Conservation (phyloP, 2,797 vertebrate species). For the Pygocentrus nattereri region DNA sequence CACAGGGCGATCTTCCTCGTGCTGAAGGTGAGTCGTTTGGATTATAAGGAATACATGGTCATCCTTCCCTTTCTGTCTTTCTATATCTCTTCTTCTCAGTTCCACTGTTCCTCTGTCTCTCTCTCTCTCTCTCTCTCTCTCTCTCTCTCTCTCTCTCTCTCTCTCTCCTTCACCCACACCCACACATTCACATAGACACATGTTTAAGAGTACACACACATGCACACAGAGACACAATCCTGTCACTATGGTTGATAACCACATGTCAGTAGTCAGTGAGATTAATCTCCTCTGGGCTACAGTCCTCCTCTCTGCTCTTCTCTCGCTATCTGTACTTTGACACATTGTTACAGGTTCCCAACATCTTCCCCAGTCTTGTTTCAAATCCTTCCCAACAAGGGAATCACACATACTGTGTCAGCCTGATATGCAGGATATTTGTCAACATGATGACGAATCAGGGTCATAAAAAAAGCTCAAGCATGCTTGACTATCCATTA, state of each 20-base stretch:
- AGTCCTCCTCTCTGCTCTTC: slow-evolving; percentile 45
- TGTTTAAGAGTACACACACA: neutral
- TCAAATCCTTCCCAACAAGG: slow-evolving; percentile 28
- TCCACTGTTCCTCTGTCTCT: slow-evolving; percentile 50
- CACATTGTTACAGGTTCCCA: slow-evolving; percentile 44
- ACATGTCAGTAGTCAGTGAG: slow-evolving; percentile 66
- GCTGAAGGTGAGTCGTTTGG: slow-evolving; percentile 49
- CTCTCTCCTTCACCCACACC: slow-evolving; percentile 27
- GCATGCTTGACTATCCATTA: neutral
- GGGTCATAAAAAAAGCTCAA: slow-evolving; percentile 17
- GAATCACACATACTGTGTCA: slow-evolving; percentile 38
- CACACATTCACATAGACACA: neutral
- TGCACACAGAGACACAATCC: slow-evolving; percentile 35
- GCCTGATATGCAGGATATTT: slow-evolving; percentile 28
- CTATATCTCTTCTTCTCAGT: neutral
- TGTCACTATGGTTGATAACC: slow-evolving; percentile 69
- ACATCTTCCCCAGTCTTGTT: slow-evolving; percentile 24
- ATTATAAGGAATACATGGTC: neutral
- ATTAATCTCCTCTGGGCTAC: slow-evolving; percentile 51
- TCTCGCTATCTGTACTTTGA: slow-evolving; percentile 39
- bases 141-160: slow-evolving; percentile 34
- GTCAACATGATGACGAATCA: slow-evolving; percentile 14
- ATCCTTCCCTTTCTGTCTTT: slow-evolving; percentile 43
- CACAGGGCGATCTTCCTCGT: slow-evolving; percentile 60
- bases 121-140: slow-evolving; percentile 10